Conservation (phyloP, 2,888 invertebrate genomes). For the Marronus borbonicus region DNA sequence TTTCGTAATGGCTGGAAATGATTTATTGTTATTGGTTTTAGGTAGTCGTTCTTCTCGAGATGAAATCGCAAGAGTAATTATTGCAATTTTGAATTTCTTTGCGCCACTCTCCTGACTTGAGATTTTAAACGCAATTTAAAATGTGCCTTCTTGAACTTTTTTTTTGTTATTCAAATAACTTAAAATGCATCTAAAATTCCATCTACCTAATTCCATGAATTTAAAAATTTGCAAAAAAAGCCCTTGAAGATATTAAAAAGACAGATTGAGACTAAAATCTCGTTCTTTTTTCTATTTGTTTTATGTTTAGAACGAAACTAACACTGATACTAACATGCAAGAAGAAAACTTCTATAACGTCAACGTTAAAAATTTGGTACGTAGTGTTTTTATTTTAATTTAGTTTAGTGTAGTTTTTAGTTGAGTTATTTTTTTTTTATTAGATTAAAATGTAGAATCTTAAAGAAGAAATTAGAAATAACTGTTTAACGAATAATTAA, state of each 20-base stretch:
- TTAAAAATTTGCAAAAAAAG: background rate
- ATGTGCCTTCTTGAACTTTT: too few species aligned
- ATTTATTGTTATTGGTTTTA: too few species aligned
- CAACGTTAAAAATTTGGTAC: slow-evolving; percentile 78
- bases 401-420: slow-evolving; percentile 34
- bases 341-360: slow-evolving; percentile 73
- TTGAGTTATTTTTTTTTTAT: background rate
- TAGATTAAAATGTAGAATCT: too few species aligned
- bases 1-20: too few species aligned
- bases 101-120: too few species aligned
- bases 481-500: background rate
- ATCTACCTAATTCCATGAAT: background rate
- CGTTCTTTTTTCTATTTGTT: slow-evolving; percentile 48
- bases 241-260: background rate
- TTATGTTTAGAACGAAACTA: slow-evolving; percentile 62
- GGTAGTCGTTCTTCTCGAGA: too few species aligned
- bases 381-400: slow-evolving; percentile 62
- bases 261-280: slow-evolving; percentile 1
- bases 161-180: too few species aligned
- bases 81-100: background rate
- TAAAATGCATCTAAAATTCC: too few species aligned
- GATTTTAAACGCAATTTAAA: too few species aligned
- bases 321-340: slow-evolving; percentile 56
- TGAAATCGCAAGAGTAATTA: background rate
- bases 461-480: background rate